A percentile compares a stretch with the other conserved stretches of the same genome.
Conservation (phyloP, 1,140 invertebrate species). For the Panagrolaimus sp. region DNA sequence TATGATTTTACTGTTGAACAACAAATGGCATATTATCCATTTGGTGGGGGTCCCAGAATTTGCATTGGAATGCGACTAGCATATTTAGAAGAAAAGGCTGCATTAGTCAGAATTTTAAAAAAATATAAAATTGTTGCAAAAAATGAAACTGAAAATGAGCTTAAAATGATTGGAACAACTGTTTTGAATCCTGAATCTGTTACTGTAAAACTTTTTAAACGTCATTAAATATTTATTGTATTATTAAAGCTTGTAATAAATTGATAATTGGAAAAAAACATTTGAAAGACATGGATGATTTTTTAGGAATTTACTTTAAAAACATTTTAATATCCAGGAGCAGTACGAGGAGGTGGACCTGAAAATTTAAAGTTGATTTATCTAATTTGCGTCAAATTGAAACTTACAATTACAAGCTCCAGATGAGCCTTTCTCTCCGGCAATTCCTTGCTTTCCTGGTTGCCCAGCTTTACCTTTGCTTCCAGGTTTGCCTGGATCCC, state of each 20-base stretch:
- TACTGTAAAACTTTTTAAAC: not conserved
- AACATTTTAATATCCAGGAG: constrained; percentile 16
- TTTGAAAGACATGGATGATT: too few species aligned
- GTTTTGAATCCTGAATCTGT: constrained; percentile 13
- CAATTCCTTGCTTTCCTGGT: constrained; percentile 10
- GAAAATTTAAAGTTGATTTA: not conserved
- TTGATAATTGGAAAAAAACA: too few species aligned
- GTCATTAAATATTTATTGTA: not conserved
- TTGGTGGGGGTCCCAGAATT: constrained; percentile 63
- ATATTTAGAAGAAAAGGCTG: constrained; percentile 67
- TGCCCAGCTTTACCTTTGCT: constrained; percentile 1
- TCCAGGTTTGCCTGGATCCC: constrained; percentile 3
- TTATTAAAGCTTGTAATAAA: not conserved
- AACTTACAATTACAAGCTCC: constrained; percentile 17
- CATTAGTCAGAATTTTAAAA: constrained; percentile 53
- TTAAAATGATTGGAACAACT: constrained; percentile 14
- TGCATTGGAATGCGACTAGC: constrained; percentile 68
- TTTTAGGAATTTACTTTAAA: too few species aligned
- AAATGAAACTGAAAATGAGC: constrained; percentile 20
- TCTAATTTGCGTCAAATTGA: not conserved
- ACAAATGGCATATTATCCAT: constrained; percentile 46
- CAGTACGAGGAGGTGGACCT: not conserved
- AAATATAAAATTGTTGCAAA: constrained; percentile 31
- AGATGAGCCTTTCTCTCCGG: constrained; percentile 11
- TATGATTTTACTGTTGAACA: not conserved